A percentile compares a stretch with the other conserved stretches of the same genome.
These are phyloP conservation scores for Aphidius ervi DNA, from an alignment of 1,140 invertebrate genomes.

Conservation along the genomic window DNA sequence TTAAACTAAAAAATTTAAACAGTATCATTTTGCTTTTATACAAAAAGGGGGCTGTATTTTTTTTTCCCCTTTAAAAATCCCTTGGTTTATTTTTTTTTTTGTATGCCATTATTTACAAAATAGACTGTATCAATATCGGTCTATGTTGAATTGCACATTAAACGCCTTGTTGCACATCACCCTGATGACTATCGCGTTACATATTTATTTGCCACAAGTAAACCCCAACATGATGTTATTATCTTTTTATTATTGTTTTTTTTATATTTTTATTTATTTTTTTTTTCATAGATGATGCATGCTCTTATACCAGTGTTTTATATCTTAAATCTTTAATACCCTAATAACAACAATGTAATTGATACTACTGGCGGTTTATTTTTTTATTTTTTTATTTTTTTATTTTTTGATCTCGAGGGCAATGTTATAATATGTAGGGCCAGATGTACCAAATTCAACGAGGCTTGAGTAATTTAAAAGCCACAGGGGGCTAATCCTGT, in stretches of 20 bases:
- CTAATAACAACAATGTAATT: constrained; percentile 53
- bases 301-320: constrained; percentile 51
- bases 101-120: not conserved
- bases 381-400: constrained; percentile 1
- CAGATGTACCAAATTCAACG: constrained; percentile 43
- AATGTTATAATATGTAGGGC: constrained; percentile 33
- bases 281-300: constrained; percentile 32
- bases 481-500: constrained; percentile 52
- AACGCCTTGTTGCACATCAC: constrained; percentile 47
- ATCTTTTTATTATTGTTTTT: constrained; percentile 3
- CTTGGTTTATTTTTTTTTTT: constrained; percentile 21
- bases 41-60: not conserved
- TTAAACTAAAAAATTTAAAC: constrained; percentile 28
- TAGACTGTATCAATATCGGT: constrained; percentile 2
- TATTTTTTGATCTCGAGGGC: constrained; percentile 8
- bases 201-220: constrained; percentile 29
- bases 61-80: not conserved
- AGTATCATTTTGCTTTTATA: not conserved
- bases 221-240: not conserved
- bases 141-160: constrained; percentile 42
- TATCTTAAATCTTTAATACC: constrained; percentile 43
- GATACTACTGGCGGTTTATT: constrained; percentile 37
- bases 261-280: constrained; percentile 13
- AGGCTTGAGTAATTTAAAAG: constrained; percentile 47
- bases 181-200: constrained; percentile 45